Percentiles rank a stretch among this genome's conserved stretches.
Conservation (phyloP, 2,113 vertebrate species). For the Halichoerus grypus region DNA sequence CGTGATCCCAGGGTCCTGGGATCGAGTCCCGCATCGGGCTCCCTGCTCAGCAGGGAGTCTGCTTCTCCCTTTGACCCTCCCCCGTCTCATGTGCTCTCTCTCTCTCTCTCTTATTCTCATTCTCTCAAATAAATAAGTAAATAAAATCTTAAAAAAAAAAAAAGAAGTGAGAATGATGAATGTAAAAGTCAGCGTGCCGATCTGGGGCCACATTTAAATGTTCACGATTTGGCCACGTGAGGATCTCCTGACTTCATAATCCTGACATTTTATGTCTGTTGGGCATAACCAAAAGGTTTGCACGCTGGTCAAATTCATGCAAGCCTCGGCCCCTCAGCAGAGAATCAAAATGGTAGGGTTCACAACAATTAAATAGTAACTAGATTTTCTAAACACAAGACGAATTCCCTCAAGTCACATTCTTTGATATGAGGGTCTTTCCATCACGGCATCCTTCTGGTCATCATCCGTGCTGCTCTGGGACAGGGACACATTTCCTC, state of each 20-base stretch:
- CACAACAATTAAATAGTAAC: background rate
- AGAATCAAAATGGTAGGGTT: background rate
- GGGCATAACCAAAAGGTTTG: fast-evolving
- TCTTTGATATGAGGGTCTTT: fast-evolving
- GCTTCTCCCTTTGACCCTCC: too few relatives aligned
- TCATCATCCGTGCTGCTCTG: fast-evolving
- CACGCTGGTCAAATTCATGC: fast-evolving
- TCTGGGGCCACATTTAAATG: fast-evolving
- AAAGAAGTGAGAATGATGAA: background rate
- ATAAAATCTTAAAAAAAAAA: too few relatives aligned
- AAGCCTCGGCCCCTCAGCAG: background rate
- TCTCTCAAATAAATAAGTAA: too few relatives aligned
- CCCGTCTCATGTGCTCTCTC: too few relatives aligned
- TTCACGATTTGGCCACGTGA: background rate
- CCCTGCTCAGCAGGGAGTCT: too few relatives aligned
- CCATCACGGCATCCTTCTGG: fast-evolving
- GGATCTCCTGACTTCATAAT: fast-evolving
- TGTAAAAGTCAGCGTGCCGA: fast-evolving
- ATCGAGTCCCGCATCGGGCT: too few relatives aligned
- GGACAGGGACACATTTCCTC: background rate
- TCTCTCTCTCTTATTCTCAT: too few relatives aligned
- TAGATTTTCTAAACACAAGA: background rate
- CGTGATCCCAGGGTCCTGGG: too few relatives aligned
- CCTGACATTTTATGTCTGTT: fast-evolving
- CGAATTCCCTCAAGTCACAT: fast-evolving